Evolutionary conservation across 2,113 vertebrate species (phyloP).

Genomic region (Terrapene triunguis): DNA sequence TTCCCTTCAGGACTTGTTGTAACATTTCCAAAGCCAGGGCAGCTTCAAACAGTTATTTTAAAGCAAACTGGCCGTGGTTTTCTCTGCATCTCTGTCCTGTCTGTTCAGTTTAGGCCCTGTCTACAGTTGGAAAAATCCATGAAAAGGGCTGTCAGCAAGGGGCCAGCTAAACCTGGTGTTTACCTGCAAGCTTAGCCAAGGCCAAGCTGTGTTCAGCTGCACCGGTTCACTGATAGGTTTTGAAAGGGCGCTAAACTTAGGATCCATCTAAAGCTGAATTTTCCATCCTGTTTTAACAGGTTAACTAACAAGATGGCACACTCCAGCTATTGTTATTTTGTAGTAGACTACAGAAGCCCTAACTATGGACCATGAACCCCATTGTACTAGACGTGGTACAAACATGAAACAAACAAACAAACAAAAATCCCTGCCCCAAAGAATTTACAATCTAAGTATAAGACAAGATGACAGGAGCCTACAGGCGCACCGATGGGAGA

Average conservation of each 20-base stretch:
- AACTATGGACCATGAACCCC: background rate
- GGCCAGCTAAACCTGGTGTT: background rate
- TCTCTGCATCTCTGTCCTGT: background rate
- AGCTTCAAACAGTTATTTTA: background rate
- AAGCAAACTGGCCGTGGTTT: background rate
- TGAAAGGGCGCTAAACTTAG: background rate
- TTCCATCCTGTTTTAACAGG: background rate
- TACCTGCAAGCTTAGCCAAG: background rate
- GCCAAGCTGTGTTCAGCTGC: background rate
- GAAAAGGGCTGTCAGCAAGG: background rate
- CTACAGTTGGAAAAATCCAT: background rate
- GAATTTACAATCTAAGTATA: background rate
- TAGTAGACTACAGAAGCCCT: background rate
- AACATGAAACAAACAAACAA: background rate
- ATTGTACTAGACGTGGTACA: background rate
- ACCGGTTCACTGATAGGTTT: background rate
- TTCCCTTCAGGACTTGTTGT: background rate
- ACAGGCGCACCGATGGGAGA: background rate
- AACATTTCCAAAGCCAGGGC: background rate
- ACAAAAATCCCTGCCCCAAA: background rate
- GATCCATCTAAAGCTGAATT: background rate
- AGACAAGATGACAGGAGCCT: background rate
- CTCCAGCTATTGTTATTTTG: background rate
- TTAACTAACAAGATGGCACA: background rate
- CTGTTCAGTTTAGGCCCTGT: background rate